phyloP scores from a whole-genome alignment of 2,113 vertebrate genomes.

The Megaptera novaeangliae region DNA sequence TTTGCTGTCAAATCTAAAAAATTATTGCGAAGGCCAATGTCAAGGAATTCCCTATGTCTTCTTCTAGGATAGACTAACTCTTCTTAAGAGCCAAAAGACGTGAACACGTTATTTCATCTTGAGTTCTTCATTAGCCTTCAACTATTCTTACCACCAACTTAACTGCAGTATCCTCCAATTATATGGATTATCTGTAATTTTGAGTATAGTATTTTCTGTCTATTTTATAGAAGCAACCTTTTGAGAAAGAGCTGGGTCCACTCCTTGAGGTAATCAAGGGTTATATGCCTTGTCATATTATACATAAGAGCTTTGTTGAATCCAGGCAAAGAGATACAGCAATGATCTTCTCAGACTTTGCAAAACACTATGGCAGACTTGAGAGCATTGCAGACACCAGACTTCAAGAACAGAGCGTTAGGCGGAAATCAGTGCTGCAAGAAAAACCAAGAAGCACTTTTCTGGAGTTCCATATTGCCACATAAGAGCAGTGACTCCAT shows the following conservation, averaged over 20 bases:
- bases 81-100: neutral
- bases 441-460: neutral
- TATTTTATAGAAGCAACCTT: neutral
- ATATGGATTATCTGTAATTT: neutral
- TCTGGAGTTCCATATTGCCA: neutral
- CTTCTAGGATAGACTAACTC: neutral
- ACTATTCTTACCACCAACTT: neutral
- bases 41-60: neutral
- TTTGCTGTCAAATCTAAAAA: neutral
- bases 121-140: neutral
- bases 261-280: neutral
- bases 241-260: neutral
- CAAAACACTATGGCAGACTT: neutral
- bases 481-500: neutral
- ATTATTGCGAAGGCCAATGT: neutral
- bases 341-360: neutral
- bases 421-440: neutral
- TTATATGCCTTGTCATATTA: neutral
- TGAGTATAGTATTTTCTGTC: neutral
- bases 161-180: neutral
- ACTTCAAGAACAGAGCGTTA: neutral
- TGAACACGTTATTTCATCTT: neutral
- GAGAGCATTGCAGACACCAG: neutral
- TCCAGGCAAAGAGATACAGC: neutral
- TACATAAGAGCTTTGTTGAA: neutral